These are phyloP conservation scores for Phortica variegata DNA, from an alignment of 1,140 invertebrate species.

Conservation along the genomic window DNA sequence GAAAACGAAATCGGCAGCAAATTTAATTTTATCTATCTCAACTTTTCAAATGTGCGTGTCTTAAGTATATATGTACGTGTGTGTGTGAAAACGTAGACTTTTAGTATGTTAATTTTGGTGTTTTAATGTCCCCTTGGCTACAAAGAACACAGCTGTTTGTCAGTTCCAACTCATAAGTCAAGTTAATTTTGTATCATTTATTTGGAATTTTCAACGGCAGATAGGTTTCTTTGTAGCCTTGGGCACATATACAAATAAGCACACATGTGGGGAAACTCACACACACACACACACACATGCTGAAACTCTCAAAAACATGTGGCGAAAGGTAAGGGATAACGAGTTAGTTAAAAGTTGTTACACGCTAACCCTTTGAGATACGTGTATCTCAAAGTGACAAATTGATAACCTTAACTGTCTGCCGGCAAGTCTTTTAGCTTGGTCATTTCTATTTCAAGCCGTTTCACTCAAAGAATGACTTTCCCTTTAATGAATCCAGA, in stretches of 20 bases:
- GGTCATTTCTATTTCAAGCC: no score
- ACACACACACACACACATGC: neutral
- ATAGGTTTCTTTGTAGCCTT: constrained; percentile 31
- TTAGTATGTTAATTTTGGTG: constrained; percentile 43
- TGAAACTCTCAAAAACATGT: no score
- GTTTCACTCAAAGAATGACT: no score
- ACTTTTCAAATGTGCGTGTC: neutral
- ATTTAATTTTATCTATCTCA: no score
- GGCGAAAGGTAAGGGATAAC: no score
- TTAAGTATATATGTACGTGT: constrained; percentile 10
- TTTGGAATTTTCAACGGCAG: constrained; percentile 46
- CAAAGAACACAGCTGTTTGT: constrained; percentile 38
- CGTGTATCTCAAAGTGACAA: no score
- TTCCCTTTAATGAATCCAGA: no score
- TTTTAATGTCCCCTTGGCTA: constrained; percentile 22
- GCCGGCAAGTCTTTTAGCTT: no score
- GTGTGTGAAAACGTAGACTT: constrained; percentile 6
- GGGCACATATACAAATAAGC: constrained; percentile 9
- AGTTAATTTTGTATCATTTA: constrained; percentile 52
- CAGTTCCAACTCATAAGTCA: constrained; percentile 56
- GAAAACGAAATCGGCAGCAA: no score
- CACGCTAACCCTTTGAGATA: no score
- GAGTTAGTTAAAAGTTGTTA: no score
- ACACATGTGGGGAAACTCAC: constrained; percentile 1
- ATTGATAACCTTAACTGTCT: no score